Evolutionary conservation across 2,888 invertebrate genomes (phyloP), one percentile per base, ranked within the genome.

Genomic region (Cerastoderma edule): DNA sequence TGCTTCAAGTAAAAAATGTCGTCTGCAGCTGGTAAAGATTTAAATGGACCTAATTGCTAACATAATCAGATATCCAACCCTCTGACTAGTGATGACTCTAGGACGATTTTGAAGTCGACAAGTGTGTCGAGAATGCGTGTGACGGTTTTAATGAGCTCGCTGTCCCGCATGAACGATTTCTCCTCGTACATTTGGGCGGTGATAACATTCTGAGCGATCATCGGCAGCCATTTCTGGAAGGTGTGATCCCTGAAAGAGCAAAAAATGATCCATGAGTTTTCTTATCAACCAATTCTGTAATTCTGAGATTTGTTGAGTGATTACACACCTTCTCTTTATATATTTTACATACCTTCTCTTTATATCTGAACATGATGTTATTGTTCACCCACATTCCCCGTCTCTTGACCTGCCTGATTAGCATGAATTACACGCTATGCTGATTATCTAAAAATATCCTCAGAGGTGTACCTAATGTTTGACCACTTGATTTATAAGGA

Each of bases 131-230:
- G 94, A 91, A 98, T 97, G 93, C 98, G 97, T 83, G 96, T 95
- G 75, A 98, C 95, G 94, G 97, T 98, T 85, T 96, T 97, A 77
- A 97, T 95, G 48, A 98, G 94, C 70, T 96, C 96, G 68, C 96
- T 95, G 89, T 97, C 97, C 72, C 99, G 95, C 77, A 99, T 94
- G 93, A 99, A 99, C 68, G 99, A 98, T 87, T 96, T 96, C 91
- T 99, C 98, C 91, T 99, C 99, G 91, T 98, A 99, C 97, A 99
- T 97, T 91, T 98, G 97, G 13, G 91, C 89, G 0, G 98, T 98
- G 5, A 97, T 96, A 79, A 97, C 96, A 24, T 97, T 96, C 89
- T 95, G 94, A 1, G 98, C 96, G 95, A 99, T 96, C 63, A 97
- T 96, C n/a, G 96, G 95, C 70, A 99, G 94, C 95, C 98, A 96